Conservation (phyloP, 2,888 invertebrate genomes). For the Spilarctia lutea region DNA sequence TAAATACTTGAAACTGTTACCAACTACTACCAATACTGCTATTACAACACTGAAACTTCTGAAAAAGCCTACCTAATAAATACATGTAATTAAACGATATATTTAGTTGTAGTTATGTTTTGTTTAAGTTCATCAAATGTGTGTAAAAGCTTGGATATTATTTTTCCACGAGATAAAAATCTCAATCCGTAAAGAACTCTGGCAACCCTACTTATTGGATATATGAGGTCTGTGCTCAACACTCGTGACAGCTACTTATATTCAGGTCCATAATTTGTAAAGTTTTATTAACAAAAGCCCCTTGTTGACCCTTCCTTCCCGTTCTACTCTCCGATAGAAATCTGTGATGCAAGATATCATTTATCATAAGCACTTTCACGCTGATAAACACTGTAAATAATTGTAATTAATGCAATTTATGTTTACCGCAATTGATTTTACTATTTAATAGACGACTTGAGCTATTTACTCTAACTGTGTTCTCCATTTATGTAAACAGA, state of each 20-base stretch:
- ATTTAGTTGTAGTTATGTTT: no score
- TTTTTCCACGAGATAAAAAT: background rate
- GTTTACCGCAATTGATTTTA: slow-evolving; percentile 27
- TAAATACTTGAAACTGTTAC: no score
- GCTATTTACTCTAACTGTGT: background rate
- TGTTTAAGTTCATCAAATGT: background rate
- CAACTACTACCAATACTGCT: no score
- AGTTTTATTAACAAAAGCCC: slow-evolving; percentile 4
- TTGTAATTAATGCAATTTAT: slow-evolving; percentile 23
- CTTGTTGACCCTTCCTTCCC: slow-evolving; percentile 13
- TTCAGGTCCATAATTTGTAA: slow-evolving; percentile 3
- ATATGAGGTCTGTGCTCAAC: background rate
- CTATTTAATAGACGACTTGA: slow-evolving; percentile 18
- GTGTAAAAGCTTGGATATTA: background rate
- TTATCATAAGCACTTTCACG: slow-evolving; percentile 31
- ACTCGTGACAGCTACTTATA: slow-evolving; percentile 2
- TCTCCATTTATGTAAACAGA: background rate
- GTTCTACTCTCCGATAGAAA: slow-evolving; percentile 15
- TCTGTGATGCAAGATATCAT: slow-evolving; percentile 11
- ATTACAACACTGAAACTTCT: no score
- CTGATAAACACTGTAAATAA: slow-evolving; percentile 26
- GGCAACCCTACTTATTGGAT: background rate
- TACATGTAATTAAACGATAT: no score
- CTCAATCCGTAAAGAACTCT: background rate
- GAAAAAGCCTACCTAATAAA: no score